These are phyloP conservation scores for Heliconius erato DNA, from an alignment of 2,888 invertebrate genomes.

Conservation along the genomic window DNA sequence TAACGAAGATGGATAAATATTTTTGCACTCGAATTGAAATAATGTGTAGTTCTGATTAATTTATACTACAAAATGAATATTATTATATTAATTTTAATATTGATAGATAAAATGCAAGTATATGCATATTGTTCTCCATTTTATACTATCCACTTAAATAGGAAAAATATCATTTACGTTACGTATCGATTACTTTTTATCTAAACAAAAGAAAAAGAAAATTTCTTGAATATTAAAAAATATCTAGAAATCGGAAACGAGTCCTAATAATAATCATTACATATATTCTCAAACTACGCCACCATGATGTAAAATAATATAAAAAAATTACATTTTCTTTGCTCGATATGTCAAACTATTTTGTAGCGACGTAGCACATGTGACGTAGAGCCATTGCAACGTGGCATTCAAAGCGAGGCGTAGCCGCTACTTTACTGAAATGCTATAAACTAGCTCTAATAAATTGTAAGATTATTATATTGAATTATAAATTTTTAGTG, in stretches of 20 bases:
- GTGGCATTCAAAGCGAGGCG: conserved; percentile 32
- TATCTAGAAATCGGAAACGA: neutral
- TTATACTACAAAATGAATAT: too few relatives aligned
- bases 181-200: neutral
- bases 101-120: neutral
- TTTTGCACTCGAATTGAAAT: too few relatives aligned
- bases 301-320: neutral
- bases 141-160: neutral
- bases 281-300: neutral
- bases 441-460: neutral
- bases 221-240: neutral
- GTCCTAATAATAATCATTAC: neutral
- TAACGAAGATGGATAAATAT: too few relatives aligned
- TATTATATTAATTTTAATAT: neutral
- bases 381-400: conserved; percentile 36
- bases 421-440: neutral
- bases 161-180: neutral
- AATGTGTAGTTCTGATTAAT: too few relatives aligned
- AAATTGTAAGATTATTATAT: neutral
- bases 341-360: neutral
- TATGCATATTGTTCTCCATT: neutral
- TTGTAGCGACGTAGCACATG: conserved; percentile 40
- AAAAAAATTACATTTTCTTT: neutral
- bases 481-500: neutral
- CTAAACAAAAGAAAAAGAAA: neutral